Evolutionary conservation across 2,113 vertebrate species (phyloP).

Genomic region (Cervus canadensis): DNA sequence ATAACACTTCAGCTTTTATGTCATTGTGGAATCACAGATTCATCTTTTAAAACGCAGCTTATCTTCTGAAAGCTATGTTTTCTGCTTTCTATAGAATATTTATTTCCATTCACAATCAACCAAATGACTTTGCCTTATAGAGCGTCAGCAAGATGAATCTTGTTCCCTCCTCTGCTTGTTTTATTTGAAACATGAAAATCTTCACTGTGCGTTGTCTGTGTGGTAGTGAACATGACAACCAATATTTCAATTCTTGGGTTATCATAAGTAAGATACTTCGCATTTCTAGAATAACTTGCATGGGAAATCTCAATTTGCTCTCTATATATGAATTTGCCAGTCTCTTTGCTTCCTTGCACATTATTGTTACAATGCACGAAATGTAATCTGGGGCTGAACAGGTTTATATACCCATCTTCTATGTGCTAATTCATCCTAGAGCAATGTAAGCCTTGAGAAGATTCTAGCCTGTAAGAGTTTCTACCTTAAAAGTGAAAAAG

Average conservation of each 20-base stretch:
- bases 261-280: background rate
- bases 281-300: background rate
- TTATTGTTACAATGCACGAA: background rate
- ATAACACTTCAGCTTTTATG: slow-evolving; percentile 30
- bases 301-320: background rate
- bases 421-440: background rate
- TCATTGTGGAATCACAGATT: background rate
- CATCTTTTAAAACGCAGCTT: slow-evolving; percentile 3
- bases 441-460: background rate
- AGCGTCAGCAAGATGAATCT: background rate
- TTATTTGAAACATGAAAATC: background rate
- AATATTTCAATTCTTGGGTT: slow-evolving; percentile 1
- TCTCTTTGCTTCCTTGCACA: background rate
- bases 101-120: background rate
- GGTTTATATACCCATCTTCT: background rate
- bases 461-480: background rate
- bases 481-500: background rate
- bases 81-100: background rate
- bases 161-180: background rate
- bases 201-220: background rate
- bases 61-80: slow-evolving; percentile 27
- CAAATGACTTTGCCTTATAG: background rate
- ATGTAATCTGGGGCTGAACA: too few species aligned
- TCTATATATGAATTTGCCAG: background rate
- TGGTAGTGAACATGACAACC: background rate